Evolutionary conservation across 2,113 vertebrate species (phyloP).

Genomic region (Forbesichthys agassizii): DNA sequence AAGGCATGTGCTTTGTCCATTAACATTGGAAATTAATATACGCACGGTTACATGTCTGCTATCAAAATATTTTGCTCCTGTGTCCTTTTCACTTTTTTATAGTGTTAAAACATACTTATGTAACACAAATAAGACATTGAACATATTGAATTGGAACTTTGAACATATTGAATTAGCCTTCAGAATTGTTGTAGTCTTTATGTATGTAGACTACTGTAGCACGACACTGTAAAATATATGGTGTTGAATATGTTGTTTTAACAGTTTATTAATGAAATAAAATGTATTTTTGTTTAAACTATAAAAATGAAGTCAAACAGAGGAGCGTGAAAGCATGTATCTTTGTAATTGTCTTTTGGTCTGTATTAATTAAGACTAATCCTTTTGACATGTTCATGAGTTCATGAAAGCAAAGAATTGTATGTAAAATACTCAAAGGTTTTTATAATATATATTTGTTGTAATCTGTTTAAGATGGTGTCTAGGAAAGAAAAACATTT

Average conservation of each 20-base stretch:
- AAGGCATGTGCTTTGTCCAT: not conserved
- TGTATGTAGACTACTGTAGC: not conserved
- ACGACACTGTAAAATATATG: not conserved
- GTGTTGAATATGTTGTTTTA: not conserved
- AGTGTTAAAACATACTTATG: not conserved
- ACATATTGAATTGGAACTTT: too few relatives aligned
- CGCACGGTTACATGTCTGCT: not conserved
- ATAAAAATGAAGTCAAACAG: too few relatives aligned
- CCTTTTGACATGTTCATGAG: too few relatives aligned
- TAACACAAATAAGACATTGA: too few relatives aligned
- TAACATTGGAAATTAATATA: too few relatives aligned
- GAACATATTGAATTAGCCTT: not conserved
- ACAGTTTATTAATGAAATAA: not conserved
- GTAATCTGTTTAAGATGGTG: not conserved
- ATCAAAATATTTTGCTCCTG: not conserved
- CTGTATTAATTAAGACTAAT: not conserved
- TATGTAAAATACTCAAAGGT: not conserved
- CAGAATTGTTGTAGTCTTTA: not conserved
- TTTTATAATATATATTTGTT: constrained; percentile 9
- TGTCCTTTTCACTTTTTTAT: not conserved
- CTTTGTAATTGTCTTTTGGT: not conserved
- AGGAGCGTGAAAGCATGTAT: not conserved
- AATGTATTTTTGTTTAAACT: not conserved
- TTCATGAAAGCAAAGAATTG: not conserved
- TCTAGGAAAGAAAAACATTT: constrained; percentile 1